Base-by-base conservation (phyloP, 2,888 invertebrate species). In the Nowickia ferox region DNA sequence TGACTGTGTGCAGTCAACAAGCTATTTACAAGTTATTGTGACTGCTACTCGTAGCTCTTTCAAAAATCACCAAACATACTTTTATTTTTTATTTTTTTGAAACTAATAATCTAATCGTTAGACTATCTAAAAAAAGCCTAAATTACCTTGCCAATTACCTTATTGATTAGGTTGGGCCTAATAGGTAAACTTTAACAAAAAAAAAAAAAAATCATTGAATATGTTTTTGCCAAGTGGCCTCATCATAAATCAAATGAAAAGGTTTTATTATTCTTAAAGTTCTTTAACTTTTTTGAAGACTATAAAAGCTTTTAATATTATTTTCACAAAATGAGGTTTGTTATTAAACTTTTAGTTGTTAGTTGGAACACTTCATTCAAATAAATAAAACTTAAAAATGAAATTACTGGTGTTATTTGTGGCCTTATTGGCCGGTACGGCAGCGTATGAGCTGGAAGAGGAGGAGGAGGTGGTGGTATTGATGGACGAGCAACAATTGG, bases 401-500 rank as follows among this genome's bases (percentile, higher is more conserved):
- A 88, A 88, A 69, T 80, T 88, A 46, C 78, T 87, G 1, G 87
- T 86, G 74, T 69, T 89, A 71, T 88, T 90, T 57, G 74, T 90
- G 74, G 88, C 89, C 84, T 78, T 90, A 48, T 75, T 90, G 87
- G 90, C 89, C 87, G 88, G 81, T 51, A 86, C 80, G 3, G 82
- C 88, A 38, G 90, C 90, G 86, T 88, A 6, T 30, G 30, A 6
- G n/a, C n/a, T n/a, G 30, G 30, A 30, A 5, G 30, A 30, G 0
- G 30, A 30, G 30, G 6, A 6, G 30, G 30, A 88, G 30, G 90
- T 91, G 17, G 87, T 89, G 46, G 89, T 89, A 13, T 5, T 88
- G 15, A 72, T 89, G 15, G 88, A n/a, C 65, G 89, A 90, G 77
- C 84, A 89, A 40, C 80, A 91, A 55, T 91, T 89, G 89, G 75